A percentile compares a stretch with the other conserved stretches of the same genome.
phyloP scores from a whole-genome alignment of 2,888 invertebrate species.

The Scaptomyza polygonia region DNA sequence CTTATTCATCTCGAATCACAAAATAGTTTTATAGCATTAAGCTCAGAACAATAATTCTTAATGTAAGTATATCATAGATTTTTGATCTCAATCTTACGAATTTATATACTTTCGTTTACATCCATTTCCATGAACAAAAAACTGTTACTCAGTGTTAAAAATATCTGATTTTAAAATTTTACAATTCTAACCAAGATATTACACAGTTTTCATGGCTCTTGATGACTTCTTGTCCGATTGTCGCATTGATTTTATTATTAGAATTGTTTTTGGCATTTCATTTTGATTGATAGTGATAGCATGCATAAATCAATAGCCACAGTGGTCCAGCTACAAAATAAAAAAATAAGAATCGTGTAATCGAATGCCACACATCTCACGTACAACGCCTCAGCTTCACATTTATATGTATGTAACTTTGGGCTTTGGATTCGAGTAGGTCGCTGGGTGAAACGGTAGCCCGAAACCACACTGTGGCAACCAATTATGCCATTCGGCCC shows the following conservation, averaged over 20 bases:
- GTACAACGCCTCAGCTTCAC: conserved; percentile 27
- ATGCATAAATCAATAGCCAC: conserved; percentile 63
- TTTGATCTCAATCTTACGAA: too few relatives aligned
- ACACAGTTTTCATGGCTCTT: too few relatives aligned
- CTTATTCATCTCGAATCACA: too few relatives aligned
- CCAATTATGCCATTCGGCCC: conserved; percentile 77
- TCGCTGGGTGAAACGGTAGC: conserved; percentile 41
- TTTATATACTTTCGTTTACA: too few relatives aligned
- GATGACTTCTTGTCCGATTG: background rate
- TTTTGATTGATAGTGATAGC: conserved; percentile 69
- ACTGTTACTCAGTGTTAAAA: too few relatives aligned
- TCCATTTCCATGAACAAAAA: too few relatives aligned
- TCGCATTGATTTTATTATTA: conserved; percentile 25
- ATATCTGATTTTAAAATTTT: too few relatives aligned
- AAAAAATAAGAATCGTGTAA: conserved; percentile 33
- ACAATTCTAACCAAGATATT: too few relatives aligned
- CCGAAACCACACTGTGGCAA: conserved; percentile 51
- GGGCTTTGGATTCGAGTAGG: conserved; percentile 28
- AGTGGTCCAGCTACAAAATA: conserved; percentile 14
- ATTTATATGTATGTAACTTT: conserved; percentile 1
- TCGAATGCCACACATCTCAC: conserved; percentile 38
- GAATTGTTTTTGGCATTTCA: conserved; percentile 29
- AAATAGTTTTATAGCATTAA: too few relatives aligned
- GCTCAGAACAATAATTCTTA: too few relatives aligned
- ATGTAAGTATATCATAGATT: too few relatives aligned